Conservation (phyloP, 2,113 vertebrate species). For the Aphyosemion australe region DNA sequence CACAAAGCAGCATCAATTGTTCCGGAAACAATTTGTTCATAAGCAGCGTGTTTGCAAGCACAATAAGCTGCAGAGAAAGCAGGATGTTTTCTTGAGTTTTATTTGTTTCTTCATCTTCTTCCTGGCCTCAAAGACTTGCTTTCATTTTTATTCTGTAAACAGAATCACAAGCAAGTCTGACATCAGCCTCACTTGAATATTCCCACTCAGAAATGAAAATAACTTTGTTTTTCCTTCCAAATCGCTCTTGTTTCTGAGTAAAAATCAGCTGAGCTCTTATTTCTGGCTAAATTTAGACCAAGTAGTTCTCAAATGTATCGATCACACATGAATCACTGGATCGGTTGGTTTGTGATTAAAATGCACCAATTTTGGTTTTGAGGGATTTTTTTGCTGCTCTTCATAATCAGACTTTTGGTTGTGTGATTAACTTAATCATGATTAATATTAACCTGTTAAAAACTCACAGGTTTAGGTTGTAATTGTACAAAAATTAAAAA, state of each 20-base stretch:
- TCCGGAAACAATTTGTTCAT: slow-evolving; percentile 1
- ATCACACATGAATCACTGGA: too few species aligned
- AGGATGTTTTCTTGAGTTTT: slow-evolving; percentile 16
- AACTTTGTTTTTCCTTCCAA: neutral
- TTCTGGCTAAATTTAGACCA: neutral
- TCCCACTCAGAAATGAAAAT: neutral
- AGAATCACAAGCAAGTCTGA: neutral
- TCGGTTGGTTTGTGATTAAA: too few species aligned
- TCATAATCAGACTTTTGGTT: too few species aligned
- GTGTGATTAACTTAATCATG: too few species aligned
- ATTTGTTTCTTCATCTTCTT: slow-evolving; percentile 8
- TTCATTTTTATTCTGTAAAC: slow-evolving; percentile 9
- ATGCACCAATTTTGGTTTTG: too few species aligned
- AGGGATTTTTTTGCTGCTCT: too few species aligned
- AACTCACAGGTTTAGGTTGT: too few species aligned
- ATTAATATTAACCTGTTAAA: too few species aligned
- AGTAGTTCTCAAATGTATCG: too few species aligned
- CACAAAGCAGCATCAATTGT: slow-evolving; percentile 10
- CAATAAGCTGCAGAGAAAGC: slow-evolving; percentile 15
- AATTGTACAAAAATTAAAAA: too few species aligned
- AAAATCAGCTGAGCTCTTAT: neutral
- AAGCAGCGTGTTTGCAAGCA: neutral
- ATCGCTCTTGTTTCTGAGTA: too few species aligned
- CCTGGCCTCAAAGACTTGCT: neutral
- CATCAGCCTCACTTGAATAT: slow-evolving; percentile 7